These are phyloP conservation scores for Aromia moschata DNA, from an alignment of 2,888 invertebrate species.

Conservation along the genomic window DNA sequence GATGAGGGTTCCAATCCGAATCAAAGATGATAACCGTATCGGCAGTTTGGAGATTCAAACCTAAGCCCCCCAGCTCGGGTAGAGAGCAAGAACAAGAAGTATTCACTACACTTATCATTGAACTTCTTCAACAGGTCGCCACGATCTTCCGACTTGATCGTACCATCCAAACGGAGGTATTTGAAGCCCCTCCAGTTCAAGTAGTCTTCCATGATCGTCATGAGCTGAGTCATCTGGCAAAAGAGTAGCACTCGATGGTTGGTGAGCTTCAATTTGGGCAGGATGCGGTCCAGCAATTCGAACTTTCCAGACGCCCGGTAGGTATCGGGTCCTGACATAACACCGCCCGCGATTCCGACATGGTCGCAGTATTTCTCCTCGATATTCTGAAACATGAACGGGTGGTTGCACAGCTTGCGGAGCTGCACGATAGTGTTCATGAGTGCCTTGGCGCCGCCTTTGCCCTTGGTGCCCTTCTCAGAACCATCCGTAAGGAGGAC, in stretches of 20 bases:
- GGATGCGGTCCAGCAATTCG: conserved; percentile 93
- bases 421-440: conserved; percentile 99
- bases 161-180: conserved; percentile 95
- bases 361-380: conserved; percentile 97
- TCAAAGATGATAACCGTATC: conserved; percentile 99
- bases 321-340: conserved; percentile 88
- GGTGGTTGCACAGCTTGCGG: conserved; percentile 98
- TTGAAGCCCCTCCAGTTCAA: conserved; percentile 88
- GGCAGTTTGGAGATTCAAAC: conserved; percentile 96
- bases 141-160: conserved; percentile 97
- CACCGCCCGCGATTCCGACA: conserved; percentile 78
- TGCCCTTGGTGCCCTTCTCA: conserved; percentile 89
- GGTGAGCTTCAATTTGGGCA: conserved; percentile 92
- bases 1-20: conserved; percentile 99
- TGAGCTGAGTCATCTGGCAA: conserved; percentile 99
- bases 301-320: conserved; percentile 97
- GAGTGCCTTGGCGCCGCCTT: conserved; percentile 93
- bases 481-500: conserved; percentile 95
- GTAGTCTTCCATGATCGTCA: conserved; percentile 99
- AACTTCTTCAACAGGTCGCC: conserved; percentile 92
- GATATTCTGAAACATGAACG: conserved; percentile 99
- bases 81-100: conserved; percentile 94
- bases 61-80: conserved; percentile 98
- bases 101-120: conserved; percentile 88
- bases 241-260: conserved; percentile 95